Base-by-base conservation (phyloP, 2,888 invertebrate genomes). In the Tetheella fluctuosa region DNA sequence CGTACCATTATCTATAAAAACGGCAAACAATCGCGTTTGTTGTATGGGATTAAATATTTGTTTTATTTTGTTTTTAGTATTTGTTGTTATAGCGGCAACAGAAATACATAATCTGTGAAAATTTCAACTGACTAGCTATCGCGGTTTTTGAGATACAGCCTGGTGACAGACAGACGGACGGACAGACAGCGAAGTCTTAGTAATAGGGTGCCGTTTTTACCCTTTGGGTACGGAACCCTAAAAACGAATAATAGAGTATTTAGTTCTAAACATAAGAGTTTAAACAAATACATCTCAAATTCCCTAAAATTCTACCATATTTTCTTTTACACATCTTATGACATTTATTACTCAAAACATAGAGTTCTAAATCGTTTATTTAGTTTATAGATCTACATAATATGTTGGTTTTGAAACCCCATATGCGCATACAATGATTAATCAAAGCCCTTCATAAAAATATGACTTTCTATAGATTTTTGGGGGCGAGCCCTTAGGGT, bases 381-480 rank as follows among this genome's bases (percentile, higher is more conserved):
- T 10, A 28, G 13, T 1, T 30, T n/a, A 30, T 28, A 54, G 30
- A n/a, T 25, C 1, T n/a, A 28, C n/a, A n/a, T n/a, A n/a, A n/a
- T n/a, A n/a, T n/a, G n/a, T n/a, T 17, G n/a, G 54, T 23, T 3
- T 17, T 10, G 55, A 34, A 37, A 37, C 55, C 55, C 55, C 37
- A 37, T 55, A 30, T 52, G 52, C 7, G 8, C 25, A 58, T 70
- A 77, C 74, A 76, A 71, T 73, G 72, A 74, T 76, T 72, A 77
- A 77, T 76, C 69, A 71, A 67, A 65, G 60, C 66, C 74, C 70
- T 64, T 80, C 79, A 80, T 80, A 81, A 80, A 80, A 80, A 81
- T 80, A 79, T 81, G 79, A 81, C 74, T 74, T 78, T 76, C 68
- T 73, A 80, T 78, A 76, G 70, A 34, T 13, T 0, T 69, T 71